A percentile compares a stretch with the other conserved stretches of the same genome.
phyloP scores from a whole-genome alignment of 53 echinoderm and acorn worm species.

The Glandiceps talaboti region DNA sequence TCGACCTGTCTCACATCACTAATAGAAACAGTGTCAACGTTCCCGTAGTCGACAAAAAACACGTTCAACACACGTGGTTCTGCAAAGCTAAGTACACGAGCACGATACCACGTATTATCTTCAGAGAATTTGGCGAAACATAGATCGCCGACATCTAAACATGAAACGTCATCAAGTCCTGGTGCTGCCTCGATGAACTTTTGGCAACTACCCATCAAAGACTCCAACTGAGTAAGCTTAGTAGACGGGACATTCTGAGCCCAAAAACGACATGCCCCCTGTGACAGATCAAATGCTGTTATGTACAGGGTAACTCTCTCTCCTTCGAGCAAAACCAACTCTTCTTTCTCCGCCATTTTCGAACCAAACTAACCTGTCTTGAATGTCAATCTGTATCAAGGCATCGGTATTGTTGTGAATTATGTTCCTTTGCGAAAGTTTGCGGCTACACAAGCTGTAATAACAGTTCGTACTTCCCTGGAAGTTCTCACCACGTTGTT shows the following conservation, averaged over 20 bases:
- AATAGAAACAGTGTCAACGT: slow-evolving; percentile 78
- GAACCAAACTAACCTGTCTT: not conserved
- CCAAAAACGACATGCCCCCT: not conserved
- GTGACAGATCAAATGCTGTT: not conserved
- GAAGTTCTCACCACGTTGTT: no score
- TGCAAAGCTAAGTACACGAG: slow-evolving; percentile 13
- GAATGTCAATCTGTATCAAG: not conserved
- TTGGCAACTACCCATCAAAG: not conserved
- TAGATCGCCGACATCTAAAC: slow-evolving; percentile 23
- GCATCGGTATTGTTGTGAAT: no score
- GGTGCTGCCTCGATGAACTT: not conserved
- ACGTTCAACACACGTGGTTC: slow-evolving; percentile 20
- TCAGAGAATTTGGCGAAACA: slow-evolving; percentile 82
- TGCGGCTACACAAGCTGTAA: no score
- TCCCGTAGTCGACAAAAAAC: slow-evolving; percentile 86
- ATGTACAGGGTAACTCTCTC: not conserved
- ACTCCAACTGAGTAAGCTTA: not conserved
- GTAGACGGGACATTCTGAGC: not conserved
- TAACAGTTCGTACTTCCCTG: no score
- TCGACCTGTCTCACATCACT: slow-evolving; percentile 33
- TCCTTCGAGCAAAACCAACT: not conserved
- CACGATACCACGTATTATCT: slow-evolving; percentile 78
- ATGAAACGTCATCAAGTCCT: not conserved
- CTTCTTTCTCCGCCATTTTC: not conserved
- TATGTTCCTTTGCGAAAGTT: no score